Base-by-base conservation (phyloP, 2,888 invertebrate species). In the Calameuta filiformis region DNA sequence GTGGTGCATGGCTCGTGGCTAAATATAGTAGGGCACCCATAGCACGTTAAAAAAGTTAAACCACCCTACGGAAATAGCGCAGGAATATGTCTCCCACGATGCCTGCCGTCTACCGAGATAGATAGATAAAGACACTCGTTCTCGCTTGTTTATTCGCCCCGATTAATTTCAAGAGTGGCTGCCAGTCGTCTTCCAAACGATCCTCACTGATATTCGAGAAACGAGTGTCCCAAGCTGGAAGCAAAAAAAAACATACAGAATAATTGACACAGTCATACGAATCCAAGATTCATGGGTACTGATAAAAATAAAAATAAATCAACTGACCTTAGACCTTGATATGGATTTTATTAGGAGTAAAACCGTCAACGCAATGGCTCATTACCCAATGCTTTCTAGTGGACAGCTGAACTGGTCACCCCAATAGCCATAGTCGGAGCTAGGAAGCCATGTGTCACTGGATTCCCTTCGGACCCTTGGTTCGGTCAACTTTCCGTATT, bases 321-420 rank as follows among this genome's bases (percentile, higher is more conserved):
- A 71, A 35, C 75, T 74, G 76, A 79, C 83, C 83, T 79, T 77
- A 81, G 83, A 85, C 86, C 84, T 83, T 84, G 87, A 87, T 89
- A 89, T 90, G 87, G 88, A 89, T 89, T 89, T 89, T 87, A 88
- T 89, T 87, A 85, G 85, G 87, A 85, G 85, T 81, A 79, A 81
- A 84, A 81, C 82, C 78, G 81, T 78, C 83, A 84, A 83, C 85
- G 89, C 84, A 86, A 89, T 87, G 90, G 88, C 89, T 89, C 90
- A 90, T 90, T 90, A 90, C 89, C 86, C 89, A 82, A 15, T 56
- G 84, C 84, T 83, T 83, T 85, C 82, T 73, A 82, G 86, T 86
- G 86, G 86, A 85, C 87, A 83, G 81, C 81, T 78, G 85, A 81
- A 80, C 77, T 73, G 81, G 81, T 79, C 68, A 69, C 35, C 40